Base-by-base conservation (phyloP, 2,888 invertebrate species). In the Xiphydria camelus region DNA sequence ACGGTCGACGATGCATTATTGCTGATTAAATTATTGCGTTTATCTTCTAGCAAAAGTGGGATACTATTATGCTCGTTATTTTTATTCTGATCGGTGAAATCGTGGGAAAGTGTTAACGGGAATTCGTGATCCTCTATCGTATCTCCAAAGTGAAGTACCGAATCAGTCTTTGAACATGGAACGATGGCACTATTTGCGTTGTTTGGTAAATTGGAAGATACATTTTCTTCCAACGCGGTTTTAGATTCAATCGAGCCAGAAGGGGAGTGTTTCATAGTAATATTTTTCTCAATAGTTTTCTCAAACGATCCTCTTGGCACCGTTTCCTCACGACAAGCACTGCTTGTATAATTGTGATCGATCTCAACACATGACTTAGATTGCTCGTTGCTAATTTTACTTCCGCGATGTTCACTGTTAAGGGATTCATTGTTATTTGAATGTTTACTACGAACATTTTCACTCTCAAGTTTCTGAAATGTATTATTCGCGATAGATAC, bases 271-370 rank as follows among this genome's bases (percentile, higher is more conserved):
- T 21, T 25, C 4, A 46, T 46, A 4, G 47, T 40, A 2, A 43
- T 25, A 12, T 49, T 47, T 21, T 42, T 41, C 26, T 47, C 40
- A n/a, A 31, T 10, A 4, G 19, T 20, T 10, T 43, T 20, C 14
- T 31, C 31, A 4, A 38, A 5, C 9, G 29, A 18, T 3, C 20
- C 17, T n/a, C n/a, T n/a, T n/a, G n/a, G n/a, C n/a, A n/a, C n/a
- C n/a, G n/a, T n/a, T n/a, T n/a, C n/a, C 5, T n/a, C 12, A 10
- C 35, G 35, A 6, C 29, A 17, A 5, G n/a, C 14, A 3, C 26
- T 43, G 12, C 43, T 43, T 2, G 37, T 31, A 17, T 43, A 43
- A 37, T 43, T 36, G 18, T 43, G 43, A 10, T 43, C 43, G 4
- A 43, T 36, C 21, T 43, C 36, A 10, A 43, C 36, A 29, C 36